Percentiles rank a stretch among this genome's conserved stretches.
phyloP scores from a whole-genome alignment of 2,113 vertebrate genomes.

The Oncorhynchus nerka region DNA sequence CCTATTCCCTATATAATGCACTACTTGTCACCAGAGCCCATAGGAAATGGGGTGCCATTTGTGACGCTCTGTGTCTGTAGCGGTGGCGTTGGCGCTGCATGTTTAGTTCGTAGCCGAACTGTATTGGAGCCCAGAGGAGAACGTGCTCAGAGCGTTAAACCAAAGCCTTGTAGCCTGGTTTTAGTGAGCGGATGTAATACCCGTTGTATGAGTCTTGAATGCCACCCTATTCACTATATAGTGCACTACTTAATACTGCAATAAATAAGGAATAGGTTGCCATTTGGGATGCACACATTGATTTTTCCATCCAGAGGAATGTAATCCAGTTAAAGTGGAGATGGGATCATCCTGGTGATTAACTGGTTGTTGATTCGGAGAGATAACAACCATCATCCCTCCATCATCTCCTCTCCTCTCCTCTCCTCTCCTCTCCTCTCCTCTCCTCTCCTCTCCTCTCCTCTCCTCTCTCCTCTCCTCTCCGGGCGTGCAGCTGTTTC shows the following conservation, averaged over 20 bases:
- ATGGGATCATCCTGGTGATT: constrained; percentile 56
- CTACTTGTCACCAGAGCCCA: no score
- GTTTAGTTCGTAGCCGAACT: neutral
- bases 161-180: neutral
- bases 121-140: neutral
- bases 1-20: no score
- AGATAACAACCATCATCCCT: constrained; percentile 44
- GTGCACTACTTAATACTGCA: no score
- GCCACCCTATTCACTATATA: neutral
- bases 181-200: no score
- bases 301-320: constrained; percentile 44
- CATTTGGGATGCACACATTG: constrained; percentile 2
- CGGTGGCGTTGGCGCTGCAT: neutral
- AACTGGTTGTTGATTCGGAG: constrained; percentile 61
- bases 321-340: constrained; percentile 58
- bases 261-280: no score
- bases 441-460: constrained; percentile 14
- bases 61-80: neutral
- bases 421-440: neutral
- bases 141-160: neutral
- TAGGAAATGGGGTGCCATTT: neutral
- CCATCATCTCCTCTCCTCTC: neutral
- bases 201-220: no score
- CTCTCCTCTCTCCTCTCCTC: constrained; percentile 1
- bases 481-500: no score